Percentiles rank a stretch among this genome's conserved stretches.
These are phyloP conservation scores for Caenorhabditis remanei DNA, from an alignment of 1,140 invertebrate genomes.

Conservation along the genomic window DNA sequence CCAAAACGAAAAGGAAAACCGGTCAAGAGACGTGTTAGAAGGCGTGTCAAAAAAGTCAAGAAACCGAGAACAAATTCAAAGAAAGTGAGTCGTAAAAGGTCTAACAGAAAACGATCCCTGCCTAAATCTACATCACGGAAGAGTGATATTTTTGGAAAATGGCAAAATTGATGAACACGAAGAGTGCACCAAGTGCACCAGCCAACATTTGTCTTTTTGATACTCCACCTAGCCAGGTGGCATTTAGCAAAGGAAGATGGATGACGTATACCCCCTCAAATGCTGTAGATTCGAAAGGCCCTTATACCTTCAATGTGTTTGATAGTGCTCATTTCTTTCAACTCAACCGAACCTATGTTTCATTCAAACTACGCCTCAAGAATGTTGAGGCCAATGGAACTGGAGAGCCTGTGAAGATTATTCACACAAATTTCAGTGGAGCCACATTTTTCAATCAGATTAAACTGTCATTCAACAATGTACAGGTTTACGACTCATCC, in stretches of 20 bases:
- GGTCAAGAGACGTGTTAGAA: too few species aligned
- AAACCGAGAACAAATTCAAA: neutral
- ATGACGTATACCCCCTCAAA: neutral
- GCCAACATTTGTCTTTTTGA: neutral
- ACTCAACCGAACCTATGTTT: neutral
- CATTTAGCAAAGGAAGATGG: neutral
- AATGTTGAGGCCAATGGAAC: neutral
- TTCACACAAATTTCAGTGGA: neutral
- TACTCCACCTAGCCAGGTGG: neutral
- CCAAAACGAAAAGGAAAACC: neutral
- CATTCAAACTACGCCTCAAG: neutral
- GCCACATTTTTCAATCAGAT: neutral
- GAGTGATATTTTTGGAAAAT: conserved; percentile 10
- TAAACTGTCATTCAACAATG: neutral
- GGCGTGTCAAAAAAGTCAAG: neutral
- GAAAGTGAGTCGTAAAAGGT: neutral
- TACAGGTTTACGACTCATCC: neutral
- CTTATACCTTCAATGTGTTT: neutral
- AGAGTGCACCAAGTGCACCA: neutral
- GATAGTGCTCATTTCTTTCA: conserved; percentile 12
- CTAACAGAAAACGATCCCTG: neutral
- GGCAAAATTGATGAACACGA: conserved; percentile 5
- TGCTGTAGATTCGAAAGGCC: neutral
- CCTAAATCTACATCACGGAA: neutral
- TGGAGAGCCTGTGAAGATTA: neutral